Percentiles rank a stretch among this genome's conserved stretches.
Conservation (phyloP, 2,888 invertebrate species). For the Dynastes hyllus region DNA sequence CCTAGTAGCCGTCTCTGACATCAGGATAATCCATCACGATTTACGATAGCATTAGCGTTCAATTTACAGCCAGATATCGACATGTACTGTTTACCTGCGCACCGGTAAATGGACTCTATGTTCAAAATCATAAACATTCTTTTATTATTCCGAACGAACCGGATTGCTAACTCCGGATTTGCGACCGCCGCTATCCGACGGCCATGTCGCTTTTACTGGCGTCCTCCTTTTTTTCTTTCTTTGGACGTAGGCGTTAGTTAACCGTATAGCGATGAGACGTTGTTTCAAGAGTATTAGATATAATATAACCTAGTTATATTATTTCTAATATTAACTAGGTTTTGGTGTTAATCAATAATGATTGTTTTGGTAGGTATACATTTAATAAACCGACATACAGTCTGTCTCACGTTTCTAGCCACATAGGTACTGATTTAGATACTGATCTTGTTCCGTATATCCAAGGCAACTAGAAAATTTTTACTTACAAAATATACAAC, state of each 20-base stretch:
- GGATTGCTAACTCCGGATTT: slow-evolving; percentile 29
- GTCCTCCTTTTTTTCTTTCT: not conserved
- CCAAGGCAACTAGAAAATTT: no score
- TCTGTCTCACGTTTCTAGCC: no score
- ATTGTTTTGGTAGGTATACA: no score
- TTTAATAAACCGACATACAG: no score
- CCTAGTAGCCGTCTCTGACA: slow-evolving; percentile 60
- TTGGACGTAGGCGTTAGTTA: slow-evolving; percentile 1
- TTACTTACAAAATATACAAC: no score
- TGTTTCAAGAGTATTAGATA: not conserved
- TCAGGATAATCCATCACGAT: slow-evolving; percentile 70
- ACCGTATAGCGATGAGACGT: not conserved
- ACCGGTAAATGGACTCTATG: slow-evolving; percentile 52
- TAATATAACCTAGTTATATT: no score
- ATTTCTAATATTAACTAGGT: not conserved
- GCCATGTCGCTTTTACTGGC: slow-evolving; percentile 7
- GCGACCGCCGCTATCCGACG: not conserved
- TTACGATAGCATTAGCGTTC: slow-evolving; percentile 66
- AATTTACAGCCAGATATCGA: slow-evolving; percentile 67
- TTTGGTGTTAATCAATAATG: no score
- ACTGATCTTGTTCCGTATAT: no score
- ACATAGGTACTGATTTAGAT: no score
- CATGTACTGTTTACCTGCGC: slow-evolving; percentile 54
- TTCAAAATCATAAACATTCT: slow-evolving; percentile 61
- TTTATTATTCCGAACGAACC: slow-evolving; percentile 42